Percentiles rank a stretch among this genome's conserved stretches.
Conservation (phyloP, 2,113 vertebrate species). For the Oncorhynchus tshawytscha region DNA sequence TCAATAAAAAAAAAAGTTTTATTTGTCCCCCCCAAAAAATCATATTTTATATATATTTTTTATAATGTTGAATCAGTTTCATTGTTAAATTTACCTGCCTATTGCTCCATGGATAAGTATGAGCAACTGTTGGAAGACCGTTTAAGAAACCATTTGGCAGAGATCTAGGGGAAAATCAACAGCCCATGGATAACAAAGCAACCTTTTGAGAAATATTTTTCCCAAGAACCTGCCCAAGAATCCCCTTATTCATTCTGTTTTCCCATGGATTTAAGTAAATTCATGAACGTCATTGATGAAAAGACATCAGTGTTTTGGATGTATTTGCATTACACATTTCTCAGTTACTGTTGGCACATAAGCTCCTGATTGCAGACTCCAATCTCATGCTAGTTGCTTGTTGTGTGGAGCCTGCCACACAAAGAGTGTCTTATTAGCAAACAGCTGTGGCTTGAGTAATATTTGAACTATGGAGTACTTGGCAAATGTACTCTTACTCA, state of each 20-base stretch:
- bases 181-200: not conserved
- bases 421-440: conserved; percentile 46
- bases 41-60: not conserved
- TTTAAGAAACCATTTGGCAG: not conserved
- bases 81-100: not conserved
- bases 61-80: not conserved
- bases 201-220: not conserved
- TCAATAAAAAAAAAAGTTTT: too few species aligned
- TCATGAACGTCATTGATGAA: not conserved
- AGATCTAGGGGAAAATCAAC: not conserved
- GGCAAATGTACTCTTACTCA: conserved; percentile 56
- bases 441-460: conserved; percentile 45
- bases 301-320: not conserved
- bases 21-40: too few species aligned
- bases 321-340: not conserved
- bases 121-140: not conserved
- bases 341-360: not conserved
- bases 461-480: conserved; percentile 46
- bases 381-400: not conserved
- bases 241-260: not conserved
- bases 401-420: conserved; percentile 28
- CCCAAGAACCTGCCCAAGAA: not conserved
- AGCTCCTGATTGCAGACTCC: not conserved
- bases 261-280: not conserved
- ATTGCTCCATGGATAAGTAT: not conserved